Evolutionary conservation across 2,888 invertebrate species (phyloP).

Genomic region (Oscheius sp.): DNA sequence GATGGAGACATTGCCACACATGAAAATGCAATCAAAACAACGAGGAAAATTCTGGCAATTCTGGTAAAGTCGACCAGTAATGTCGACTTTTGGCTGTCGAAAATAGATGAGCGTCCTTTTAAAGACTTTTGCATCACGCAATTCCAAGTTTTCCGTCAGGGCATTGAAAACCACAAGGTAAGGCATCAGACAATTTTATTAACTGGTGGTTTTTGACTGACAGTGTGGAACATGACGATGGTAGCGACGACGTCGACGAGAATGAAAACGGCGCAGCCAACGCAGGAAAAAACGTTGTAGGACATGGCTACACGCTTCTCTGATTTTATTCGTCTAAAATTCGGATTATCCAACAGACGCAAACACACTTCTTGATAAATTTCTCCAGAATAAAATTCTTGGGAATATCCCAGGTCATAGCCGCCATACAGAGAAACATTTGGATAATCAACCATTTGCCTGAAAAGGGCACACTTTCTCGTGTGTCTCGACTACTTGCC

Average conservation of each 20-base stretch:
- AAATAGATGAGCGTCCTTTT: too few species aligned
- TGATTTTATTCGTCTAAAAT: background rate
- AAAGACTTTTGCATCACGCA: too few species aligned
- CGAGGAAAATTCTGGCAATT: too few species aligned
- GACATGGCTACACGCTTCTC: background rate
- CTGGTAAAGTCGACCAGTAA: too few species aligned
- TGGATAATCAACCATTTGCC: constrained; percentile 33
- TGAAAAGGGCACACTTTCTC: background rate
- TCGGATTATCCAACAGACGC: background rate
- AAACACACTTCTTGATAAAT: background rate
- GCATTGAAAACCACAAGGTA: too few species aligned
- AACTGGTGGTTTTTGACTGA: background rate
- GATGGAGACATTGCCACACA: too few species aligned
- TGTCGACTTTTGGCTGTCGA: too few species aligned
- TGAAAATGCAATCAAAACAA: too few species aligned
- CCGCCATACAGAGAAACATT: constrained; percentile 15
- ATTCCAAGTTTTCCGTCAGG: too few species aligned
- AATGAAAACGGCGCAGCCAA: background rate
- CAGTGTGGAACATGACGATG: background rate
- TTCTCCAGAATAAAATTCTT: constrained; percentile 2
- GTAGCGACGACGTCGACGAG: background rate
- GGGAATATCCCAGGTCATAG: constrained; percentile 18
- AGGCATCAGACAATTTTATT: background rate
- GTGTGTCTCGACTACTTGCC: background rate
- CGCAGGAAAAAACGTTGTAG: background rate